Conservation (phyloP, 2,797 vertebrate genomes). For the Sorex maritimensis region DNA sequence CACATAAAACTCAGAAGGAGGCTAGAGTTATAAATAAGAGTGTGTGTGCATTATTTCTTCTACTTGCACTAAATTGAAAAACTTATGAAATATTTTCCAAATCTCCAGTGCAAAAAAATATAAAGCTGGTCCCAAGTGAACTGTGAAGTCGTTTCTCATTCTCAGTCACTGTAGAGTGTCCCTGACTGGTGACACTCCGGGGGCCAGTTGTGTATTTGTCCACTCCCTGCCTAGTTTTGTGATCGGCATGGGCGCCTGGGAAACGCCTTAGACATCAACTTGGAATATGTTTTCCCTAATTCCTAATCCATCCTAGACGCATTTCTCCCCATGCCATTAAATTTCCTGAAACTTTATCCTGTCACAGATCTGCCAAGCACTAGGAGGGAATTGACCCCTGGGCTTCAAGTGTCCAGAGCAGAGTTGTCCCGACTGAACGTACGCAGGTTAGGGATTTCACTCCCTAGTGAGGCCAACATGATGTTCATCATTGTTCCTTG, state of each 20-base stretch:
- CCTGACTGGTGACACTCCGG: not conserved
- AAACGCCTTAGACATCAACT: not conserved
- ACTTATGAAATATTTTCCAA: not conserved
- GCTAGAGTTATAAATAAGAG: conserved; percentile 15
- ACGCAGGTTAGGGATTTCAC: conserved; percentile 7
- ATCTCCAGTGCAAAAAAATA: not conserved
- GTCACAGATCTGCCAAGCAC: not conserved
- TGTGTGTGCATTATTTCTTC: conserved; percentile 1
- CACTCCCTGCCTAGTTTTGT: not conserved
- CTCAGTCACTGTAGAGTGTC: not conserved
- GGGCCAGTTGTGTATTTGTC: no score
- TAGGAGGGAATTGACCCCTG: not conserved
- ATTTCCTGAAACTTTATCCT: conserved; percentile 2
- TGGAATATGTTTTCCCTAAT: conserved; percentile 53
- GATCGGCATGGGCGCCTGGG: not conserved
- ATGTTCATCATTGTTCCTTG: not conserved
- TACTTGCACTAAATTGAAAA: conserved; percentile 10
- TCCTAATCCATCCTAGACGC: conserved; percentile 13
- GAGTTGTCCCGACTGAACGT: not conserved
- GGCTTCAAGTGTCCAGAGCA: not conserved
- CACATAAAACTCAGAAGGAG: conserved; percentile 63
- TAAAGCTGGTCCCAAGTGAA: not conserved
- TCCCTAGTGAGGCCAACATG: not conserved
- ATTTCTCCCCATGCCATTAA: conserved; percentile 9
- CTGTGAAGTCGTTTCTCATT: conserved; percentile 27